Conservation (phyloP, 2,888 invertebrate genomes). For the Smittia aterrima region DNA sequence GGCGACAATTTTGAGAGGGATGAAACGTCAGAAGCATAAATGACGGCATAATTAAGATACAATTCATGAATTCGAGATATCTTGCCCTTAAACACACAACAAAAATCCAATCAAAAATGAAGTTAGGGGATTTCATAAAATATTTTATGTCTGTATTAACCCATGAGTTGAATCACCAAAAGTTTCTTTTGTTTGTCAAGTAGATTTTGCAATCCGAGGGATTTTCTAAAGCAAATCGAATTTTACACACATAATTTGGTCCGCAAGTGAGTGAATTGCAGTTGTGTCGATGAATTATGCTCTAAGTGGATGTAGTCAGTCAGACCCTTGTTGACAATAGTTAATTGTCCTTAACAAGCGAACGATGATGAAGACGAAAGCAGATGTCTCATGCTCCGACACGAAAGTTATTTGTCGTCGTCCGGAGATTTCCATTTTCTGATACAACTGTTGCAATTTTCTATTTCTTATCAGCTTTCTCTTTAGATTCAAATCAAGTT, state of each 20-base stretch:
- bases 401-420: not conserved
- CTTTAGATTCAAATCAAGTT: not conserved
- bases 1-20: not conserved
- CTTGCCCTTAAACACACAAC: not conserved
- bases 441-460: not conserved
- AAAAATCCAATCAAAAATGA: slow-evolving; percentile 4
- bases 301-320: not conserved
- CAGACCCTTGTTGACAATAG: not conserved
- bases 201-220: not conserved
- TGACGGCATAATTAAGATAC: not conserved
- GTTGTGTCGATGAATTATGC: not conserved
- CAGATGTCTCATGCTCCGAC: not conserved
- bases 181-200: not conserved
- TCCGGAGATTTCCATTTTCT: not conserved
- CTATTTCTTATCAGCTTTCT: not conserved
- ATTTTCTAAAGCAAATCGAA: not conserved
- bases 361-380: not conserved
- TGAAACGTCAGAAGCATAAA: not conserved
- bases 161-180: not conserved
- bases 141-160: not conserved
- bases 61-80: not conserved
- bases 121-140: not conserved
- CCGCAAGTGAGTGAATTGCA: not conserved
- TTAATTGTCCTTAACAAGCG: not conserved
- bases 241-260: slow-evolving; percentile 1